These are phyloP conservation scores for Rhinolophus ferrumequinum DNA, from an alignment of 2,113 vertebrate genomes.

Conservation along the genomic window DNA sequence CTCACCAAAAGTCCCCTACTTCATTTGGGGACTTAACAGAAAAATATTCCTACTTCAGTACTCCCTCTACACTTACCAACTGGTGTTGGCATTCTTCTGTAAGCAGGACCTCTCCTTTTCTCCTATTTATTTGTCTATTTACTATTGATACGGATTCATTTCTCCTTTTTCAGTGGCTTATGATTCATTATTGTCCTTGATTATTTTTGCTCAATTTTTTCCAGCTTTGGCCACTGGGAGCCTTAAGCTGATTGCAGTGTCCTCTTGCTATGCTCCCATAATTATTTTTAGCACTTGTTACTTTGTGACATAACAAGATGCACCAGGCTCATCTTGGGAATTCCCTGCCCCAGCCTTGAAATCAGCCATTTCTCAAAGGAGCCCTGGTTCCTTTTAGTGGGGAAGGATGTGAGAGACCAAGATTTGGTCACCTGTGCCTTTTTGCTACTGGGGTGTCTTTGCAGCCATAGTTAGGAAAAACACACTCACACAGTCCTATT, in stretches of 20 bases:
- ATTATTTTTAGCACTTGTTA: neutral
- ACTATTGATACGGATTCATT: neutral
- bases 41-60: too few relatives aligned
- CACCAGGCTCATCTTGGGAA: neutral
- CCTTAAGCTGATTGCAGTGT: neutral
- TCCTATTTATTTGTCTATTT: neutral
- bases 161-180: neutral
- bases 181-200: constrained; percentile 3
- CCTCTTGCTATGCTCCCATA: neutral
- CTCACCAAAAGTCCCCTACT: too few relatives aligned
- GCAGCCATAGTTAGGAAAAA: neutral
- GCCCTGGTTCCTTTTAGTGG: neutral
- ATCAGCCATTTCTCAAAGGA: neutral
- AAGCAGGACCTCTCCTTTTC: neutral
- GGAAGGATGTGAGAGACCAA: neutral
- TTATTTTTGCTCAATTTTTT: neutral
- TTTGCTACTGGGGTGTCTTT: neutral
- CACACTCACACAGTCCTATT: neutral
- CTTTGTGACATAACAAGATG: neutral
- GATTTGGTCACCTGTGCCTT: neutral
- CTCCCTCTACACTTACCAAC: neutral
- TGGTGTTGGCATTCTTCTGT: neutral
- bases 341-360: neutral
- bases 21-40: too few relatives aligned
- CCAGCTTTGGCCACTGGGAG: neutral